These are phyloP conservation scores for Epinephelus moara DNA, from an alignment of 2,113 vertebrate species.

Conservation along the genomic window DNA sequence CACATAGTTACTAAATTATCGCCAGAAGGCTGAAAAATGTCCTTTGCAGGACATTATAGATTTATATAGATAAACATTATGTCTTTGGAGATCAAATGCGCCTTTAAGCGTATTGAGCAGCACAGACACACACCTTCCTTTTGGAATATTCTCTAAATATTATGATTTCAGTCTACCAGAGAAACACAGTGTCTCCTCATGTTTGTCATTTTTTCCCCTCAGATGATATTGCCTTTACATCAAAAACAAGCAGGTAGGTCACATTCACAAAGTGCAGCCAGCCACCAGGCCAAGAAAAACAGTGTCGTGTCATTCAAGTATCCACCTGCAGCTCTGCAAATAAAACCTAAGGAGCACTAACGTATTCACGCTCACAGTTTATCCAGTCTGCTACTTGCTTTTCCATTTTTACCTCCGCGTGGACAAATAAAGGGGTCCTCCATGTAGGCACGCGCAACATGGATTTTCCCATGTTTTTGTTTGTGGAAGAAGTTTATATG, in stretches of 20 bases:
- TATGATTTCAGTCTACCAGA: constrained; percentile 4
- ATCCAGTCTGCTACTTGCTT: constrained; percentile 70
- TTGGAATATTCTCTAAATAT: constrained; percentile 6
- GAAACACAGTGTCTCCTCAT: constrained; percentile 31
- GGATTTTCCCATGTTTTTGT: constrained; percentile 80
- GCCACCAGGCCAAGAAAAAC: constrained; percentile 59
- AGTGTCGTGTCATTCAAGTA: constrained; percentile 64
- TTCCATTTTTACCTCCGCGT: constrained; percentile 75
- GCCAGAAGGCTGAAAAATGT: not conserved
- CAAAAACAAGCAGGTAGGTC: constrained; percentile 62
- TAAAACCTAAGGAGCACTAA: constrained; percentile 65
- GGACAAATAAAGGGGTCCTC: constrained; percentile 68
- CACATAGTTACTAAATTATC: not conserved
- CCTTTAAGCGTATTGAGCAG: too few species aligned
- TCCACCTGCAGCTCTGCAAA: constrained; percentile 80
- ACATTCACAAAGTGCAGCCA: constrained; percentile 38
- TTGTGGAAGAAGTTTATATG: constrained; percentile 74
- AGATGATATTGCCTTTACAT: constrained; percentile 50
- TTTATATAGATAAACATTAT: not conserved
- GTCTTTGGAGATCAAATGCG: not conserved
- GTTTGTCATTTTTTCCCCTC: constrained; percentile 29
- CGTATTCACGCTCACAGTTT: constrained; percentile 75
- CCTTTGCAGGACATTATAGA: not conserved
- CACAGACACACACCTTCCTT: not conserved
- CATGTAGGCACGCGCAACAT: constrained; percentile 56